Conservation (phyloP, 2,113 vertebrate genomes). For the Pterocles burchelli region DNA sequence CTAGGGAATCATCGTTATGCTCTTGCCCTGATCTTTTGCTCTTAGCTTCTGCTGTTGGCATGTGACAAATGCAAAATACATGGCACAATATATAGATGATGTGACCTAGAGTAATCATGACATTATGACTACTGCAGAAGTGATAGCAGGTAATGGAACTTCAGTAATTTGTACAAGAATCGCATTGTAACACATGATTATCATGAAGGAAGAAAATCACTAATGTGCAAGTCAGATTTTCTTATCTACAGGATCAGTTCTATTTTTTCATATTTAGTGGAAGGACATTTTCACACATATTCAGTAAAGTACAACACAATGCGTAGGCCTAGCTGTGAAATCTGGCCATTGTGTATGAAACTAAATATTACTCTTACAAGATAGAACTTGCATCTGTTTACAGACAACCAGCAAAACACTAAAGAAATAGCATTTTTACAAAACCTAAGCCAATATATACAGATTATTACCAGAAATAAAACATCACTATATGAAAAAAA, state of each 20-base stretch:
- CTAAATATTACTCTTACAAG: neutral
- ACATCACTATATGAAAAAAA: neutral
- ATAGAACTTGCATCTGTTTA: neutral
- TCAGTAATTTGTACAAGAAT: neutral
- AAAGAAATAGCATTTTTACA: neutral
- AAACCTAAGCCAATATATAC: neutral
- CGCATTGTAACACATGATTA: neutral
- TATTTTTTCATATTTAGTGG: neutral
- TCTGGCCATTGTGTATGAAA: conserved; percentile 15
- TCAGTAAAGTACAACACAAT: neutral
- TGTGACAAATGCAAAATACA: neutral
- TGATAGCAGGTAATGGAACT: neutral
- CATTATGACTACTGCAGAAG: neutral
- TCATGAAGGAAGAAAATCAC: neutral
- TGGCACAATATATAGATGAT: neutral
- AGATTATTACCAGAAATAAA: neutral
- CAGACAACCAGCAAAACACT: neutral
- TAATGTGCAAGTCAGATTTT: neutral
- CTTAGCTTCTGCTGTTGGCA: neutral
- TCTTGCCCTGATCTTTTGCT: neutral
- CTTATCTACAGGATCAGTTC: neutral
- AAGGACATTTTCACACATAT: conserved; percentile 25
- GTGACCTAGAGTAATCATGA: neutral
- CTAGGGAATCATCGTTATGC: neutral
- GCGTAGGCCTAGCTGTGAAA: conserved; percentile 29